Conservation (phyloP, 2,888 invertebrate species). For the Cyclophora albipunctata region DNA sequence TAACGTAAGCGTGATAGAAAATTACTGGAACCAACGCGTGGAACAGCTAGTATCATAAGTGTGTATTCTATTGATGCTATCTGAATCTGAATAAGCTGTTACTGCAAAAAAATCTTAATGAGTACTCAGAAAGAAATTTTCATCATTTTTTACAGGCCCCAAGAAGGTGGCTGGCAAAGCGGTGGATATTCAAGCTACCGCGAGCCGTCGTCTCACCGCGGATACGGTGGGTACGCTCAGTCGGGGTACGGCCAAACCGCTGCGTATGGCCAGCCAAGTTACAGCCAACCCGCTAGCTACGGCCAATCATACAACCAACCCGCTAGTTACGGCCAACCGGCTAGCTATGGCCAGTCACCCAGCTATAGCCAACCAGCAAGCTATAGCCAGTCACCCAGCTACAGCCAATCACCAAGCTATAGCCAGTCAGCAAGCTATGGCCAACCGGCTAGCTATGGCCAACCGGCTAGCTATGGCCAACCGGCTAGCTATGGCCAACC, state of each 20-base stretch:
- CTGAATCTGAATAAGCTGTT: too few relatives aligned
- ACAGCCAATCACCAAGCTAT: slow-evolving; percentile 14
- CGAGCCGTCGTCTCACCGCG: slow-evolving; percentile 12
- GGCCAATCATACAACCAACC: slow-evolving; percentile 15
- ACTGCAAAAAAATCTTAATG: too few relatives aligned
- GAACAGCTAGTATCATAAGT: too few relatives aligned
- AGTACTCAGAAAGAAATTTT: too few relatives aligned
- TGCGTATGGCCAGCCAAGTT: background rate
- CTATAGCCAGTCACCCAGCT: slow-evolving; percentile 15
- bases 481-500: slow-evolving; percentile 10
- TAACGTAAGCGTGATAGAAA: too few relatives aligned
- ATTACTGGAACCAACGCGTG: too few relatives aligned
- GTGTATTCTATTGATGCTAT: too few relatives aligned
- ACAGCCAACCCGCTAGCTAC: slow-evolving; percentile 32
- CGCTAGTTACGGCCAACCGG: background rate
- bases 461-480: slow-evolving; percentile 23
- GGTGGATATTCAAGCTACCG: slow-evolving; percentile 27
- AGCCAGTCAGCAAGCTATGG: slow-evolving; percentile 16
- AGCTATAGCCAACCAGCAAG: slow-evolving; percentile 9
- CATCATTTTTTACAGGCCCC: slow-evolving; percentile 33
- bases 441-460: slow-evolving; percentile 21
- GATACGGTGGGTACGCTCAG: slow-evolving; percentile 7
- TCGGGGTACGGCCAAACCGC: background rate
- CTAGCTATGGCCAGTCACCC: slow-evolving; percentile 21
- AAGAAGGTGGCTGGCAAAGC: slow-evolving; percentile 47